Evolutionary conservation across 2,797 vertebrate species (phyloP).

Genomic region (Acanthopagrus latus): DNA sequence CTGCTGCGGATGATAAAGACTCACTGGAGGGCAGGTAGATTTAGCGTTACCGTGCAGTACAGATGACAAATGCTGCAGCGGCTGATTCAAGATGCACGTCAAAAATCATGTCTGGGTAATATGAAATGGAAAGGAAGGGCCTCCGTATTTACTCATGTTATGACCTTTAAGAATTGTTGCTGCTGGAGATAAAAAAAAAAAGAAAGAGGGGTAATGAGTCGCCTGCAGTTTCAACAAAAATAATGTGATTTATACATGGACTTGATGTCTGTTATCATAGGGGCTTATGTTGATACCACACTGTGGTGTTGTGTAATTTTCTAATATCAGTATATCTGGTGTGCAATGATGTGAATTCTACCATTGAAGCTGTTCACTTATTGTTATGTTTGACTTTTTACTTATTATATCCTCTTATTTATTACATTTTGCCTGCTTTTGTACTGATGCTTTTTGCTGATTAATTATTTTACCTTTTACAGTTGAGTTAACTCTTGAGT

Average conservation of each 20-base stretch:
- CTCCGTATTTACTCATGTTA: not conserved
- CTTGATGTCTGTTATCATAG: slow-evolving; percentile 10
- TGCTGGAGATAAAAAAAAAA: slow-evolving; percentile 1
- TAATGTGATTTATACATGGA: not conserved
- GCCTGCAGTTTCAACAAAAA: not conserved
- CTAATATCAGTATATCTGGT: too few relatives aligned
- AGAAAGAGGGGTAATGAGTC: slow-evolving; percentile 25
- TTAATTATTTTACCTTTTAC: slow-evolving; percentile 2
- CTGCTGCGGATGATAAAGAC: slow-evolving; percentile 72
- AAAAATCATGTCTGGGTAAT: slow-evolving; percentile 5
- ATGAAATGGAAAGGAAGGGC: slow-evolving; percentile 2
- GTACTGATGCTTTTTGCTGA: not conserved
- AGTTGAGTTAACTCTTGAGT: not conserved
- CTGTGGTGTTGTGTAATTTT: not conserved
- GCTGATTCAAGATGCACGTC: slow-evolving; percentile 30
- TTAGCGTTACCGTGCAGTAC: slow-evolving; percentile 8
- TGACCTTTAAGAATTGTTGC: not conserved
- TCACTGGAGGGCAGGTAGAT: slow-evolving; percentile 34
- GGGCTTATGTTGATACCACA: slow-evolving; percentile 1
- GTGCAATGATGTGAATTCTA: too few relatives aligned
- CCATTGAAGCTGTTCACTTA: too few relatives aligned
- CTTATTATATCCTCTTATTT: too few relatives aligned
- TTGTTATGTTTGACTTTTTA: too few relatives aligned
- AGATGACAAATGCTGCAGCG: slow-evolving; percentile 41
- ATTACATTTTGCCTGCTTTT: too few relatives aligned